Percentiles rank a stretch among this genome's conserved stretches.
Evolutionary conservation across 2,797 vertebrate species (phyloP).

Genomic region (Philypnodon macrostomus): DNA sequence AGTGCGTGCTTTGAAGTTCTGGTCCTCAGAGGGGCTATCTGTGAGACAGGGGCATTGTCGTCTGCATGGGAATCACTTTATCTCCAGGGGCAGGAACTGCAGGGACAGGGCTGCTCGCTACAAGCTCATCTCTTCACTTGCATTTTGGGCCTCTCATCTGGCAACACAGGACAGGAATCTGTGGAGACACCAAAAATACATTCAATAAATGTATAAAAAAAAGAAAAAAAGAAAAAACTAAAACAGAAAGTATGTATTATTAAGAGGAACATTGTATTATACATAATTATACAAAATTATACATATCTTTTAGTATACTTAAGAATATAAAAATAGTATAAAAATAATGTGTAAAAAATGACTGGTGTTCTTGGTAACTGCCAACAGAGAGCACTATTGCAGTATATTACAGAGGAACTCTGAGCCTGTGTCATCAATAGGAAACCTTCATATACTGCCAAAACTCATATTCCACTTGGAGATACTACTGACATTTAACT

Average conservation of each 20-base stretch:
- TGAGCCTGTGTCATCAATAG: slow-evolving; percentile 38
- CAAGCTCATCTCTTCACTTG: slow-evolving; percentile 71
- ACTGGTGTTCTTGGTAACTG: slow-evolving; percentile 16
- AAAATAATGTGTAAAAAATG: not conserved
- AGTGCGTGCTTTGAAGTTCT: slow-evolving; percentile 70
- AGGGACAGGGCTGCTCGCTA: slow-evolving; percentile 65
- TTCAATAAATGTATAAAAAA: slow-evolving; percentile 14
- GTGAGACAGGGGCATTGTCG: slow-evolving; percentile 77
- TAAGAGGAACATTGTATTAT: too few relatives aligned
- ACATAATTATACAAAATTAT: too few relatives aligned
- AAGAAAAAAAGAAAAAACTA: slow-evolving; percentile 1
- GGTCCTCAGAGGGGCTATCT: slow-evolving; percentile 76
- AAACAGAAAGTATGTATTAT: not conserved
- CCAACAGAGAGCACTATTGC: slow-evolving; percentile 76
- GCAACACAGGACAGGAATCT: slow-evolving; percentile 68
- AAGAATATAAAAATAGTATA: slow-evolving; percentile 12
- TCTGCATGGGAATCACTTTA: slow-evolving; percentile 63
- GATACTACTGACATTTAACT: slow-evolving; percentile 27
- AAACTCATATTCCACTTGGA: slow-evolving; percentile 33
- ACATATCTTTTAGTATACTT: too few relatives aligned
- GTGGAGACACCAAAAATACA: slow-evolving; percentile 34
- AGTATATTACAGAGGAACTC: slow-evolving; percentile 36
- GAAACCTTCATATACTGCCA: slow-evolving; percentile 38
- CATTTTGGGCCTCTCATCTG: slow-evolving; percentile 59
- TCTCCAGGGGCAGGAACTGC: slow-evolving; percentile 66